Conservation (phyloP, 1,140 invertebrate genomes). For the Bathynomus jamesi region DNA sequence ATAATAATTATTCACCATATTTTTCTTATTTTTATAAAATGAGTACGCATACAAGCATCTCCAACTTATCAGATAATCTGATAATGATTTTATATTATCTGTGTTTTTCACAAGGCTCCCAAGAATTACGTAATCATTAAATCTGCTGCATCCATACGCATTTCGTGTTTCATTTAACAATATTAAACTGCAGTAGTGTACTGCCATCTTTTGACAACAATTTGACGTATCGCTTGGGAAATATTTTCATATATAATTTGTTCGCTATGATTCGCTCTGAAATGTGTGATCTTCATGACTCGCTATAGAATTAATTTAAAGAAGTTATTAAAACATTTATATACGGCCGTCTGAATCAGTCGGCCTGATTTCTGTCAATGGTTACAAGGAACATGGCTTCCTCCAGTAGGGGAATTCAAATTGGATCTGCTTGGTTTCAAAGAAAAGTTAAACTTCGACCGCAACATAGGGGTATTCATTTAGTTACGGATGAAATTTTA, state of each 20-base stretch:
- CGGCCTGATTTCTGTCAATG: slow-evolving; percentile 7
- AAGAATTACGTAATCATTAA: too few species aligned
- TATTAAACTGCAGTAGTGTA: too few species aligned
- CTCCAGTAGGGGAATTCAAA: slow-evolving; percentile 76
- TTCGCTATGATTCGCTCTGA: background rate
- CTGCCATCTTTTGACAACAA: background rate
- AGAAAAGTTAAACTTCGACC: slow-evolving; percentile 88
- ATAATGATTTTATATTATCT: too few species aligned
- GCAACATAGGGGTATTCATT: slow-evolving; percentile 86
- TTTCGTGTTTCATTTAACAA: too few species aligned
- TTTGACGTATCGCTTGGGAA: background rate
- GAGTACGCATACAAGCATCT: too few species aligned
- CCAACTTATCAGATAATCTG: too few species aligned
- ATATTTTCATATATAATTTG: background rate
- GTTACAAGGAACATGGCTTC: slow-evolving; percentile 60
- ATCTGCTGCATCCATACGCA: too few species aligned
- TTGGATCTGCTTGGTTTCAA: slow-evolving; percentile 90
- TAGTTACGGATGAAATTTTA: slow-evolving; percentile 90
- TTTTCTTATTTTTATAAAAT: too few species aligned
- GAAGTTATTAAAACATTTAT: background rate
- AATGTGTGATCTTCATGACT: background rate
- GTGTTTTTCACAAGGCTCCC: too few species aligned
- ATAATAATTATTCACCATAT: too few species aligned
- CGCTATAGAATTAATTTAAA: too few species aligned
- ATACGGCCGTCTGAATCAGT: background rate